Evolutionary conservation across 2,888 invertebrate species (phyloP), one percentile per base, ranked within the genome.

Genomic region (Sinodicranocentrus sp.): DNA sequence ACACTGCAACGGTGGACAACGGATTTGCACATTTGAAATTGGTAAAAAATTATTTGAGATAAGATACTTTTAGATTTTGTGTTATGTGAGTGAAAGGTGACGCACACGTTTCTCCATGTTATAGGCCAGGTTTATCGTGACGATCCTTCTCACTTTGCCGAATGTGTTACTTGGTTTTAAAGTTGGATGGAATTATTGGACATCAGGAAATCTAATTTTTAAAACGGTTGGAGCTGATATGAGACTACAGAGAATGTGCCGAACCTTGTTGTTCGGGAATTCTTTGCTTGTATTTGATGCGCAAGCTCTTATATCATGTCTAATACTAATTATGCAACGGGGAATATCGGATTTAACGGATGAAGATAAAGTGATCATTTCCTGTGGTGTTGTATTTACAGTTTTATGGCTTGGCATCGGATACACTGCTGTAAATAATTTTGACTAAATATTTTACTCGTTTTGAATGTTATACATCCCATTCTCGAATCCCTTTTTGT

Each of bases 141-240:
- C 87, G 10, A 61, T 85, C 0, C 19, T 83, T 17, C 70, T 88
- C 8, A 86, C 84, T 10, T 6, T 87, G 6, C 82, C 86, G 0
- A 85, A 71, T 17, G 61, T 86, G 13, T 8, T 83, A 3, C 21
- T 88, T 5, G 82, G 80, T 8, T 10, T 63, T 8, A 65, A 52
- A 19, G 82, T 88, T 3, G 86, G 84, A 1, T 84, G 86, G 85
- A 21, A 73, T 19, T 88, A 87, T 39, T 87, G 85, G 86, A 28
- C 57, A 5, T 82, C 82, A 23, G 88, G 86, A 6, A 84, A 87
- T 70, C 71, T 88, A 2, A 72, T 88, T 43, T 88, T 88, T 61
- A 85, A 84, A 44, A 88, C 85, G 3, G 87, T 88, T 15, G 88
- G 88, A 33, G 87, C 73, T 21, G 88, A 88, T 52, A 85, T 82